A percentile compares a stretch with the other conserved stretches of the same genome.
Evolutionary conservation across 2,888 invertebrate species (phyloP).

Genomic region (Allolobophora icterica): DNA sequence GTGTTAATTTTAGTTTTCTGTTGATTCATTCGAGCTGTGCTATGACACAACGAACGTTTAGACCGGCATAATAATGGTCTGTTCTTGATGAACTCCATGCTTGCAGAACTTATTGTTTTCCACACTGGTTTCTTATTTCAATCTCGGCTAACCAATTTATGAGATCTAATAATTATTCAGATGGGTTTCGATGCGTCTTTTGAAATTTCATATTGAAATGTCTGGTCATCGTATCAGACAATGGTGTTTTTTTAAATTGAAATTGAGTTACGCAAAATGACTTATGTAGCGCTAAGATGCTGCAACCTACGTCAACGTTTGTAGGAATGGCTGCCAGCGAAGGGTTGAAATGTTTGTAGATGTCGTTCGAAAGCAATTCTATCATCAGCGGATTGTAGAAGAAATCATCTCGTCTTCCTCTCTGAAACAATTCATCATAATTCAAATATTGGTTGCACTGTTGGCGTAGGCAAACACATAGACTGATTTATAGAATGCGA

Average conservation of each 20-base stretch:
- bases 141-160: background rate
- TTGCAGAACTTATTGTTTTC: background rate
- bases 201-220: too few relatives aligned
- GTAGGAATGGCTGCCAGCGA: background rate
- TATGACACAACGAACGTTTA: background rate
- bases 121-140: too few relatives aligned
- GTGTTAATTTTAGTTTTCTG: too few relatives aligned
- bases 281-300: background rate
- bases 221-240: too few relatives aligned
- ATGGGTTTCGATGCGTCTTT: background rate
- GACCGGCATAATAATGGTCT: background rate
- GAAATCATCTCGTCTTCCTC: slow-evolving; percentile 19
- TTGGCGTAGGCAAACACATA: background rate
- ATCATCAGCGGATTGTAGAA: slow-evolving; percentile 26
- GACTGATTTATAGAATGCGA: background rate
- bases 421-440: background rate
- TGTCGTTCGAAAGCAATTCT: background rate
- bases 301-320: background rate
- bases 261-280: background rate
- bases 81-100: background rate
- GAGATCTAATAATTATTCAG: background rate
- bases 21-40: background rate
- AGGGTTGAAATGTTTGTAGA: background rate
- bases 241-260: background rate
- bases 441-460: background rate